Conservation (phyloP, 2,113 vertebrate genomes). For the Tor tambroides region DNA sequence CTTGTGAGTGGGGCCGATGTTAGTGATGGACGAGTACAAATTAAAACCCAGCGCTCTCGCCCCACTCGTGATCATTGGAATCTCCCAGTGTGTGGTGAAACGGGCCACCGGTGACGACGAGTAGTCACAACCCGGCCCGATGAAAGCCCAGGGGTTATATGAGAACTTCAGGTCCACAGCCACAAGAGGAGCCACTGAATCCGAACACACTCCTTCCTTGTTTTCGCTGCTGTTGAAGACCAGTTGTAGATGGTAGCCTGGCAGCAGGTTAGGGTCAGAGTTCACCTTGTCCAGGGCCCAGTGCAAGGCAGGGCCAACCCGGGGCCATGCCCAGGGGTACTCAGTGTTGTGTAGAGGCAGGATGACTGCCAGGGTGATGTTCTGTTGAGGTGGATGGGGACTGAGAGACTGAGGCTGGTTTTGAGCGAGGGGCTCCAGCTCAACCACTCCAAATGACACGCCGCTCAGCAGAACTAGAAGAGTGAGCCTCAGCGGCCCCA, state of each 20-base stretch:
- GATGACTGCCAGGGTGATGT: slow-evolving; percentile 85
- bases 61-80: slow-evolving; percentile 88
- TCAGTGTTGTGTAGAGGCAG: slow-evolving; percentile 83
- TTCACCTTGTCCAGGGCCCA: slow-evolving; percentile 78
- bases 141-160: slow-evolving; percentile 81
- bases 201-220: slow-evolving; percentile 80
- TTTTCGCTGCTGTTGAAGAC: slow-evolving; percentile 85
- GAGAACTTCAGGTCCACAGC: slow-evolving; percentile 86
- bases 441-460: slow-evolving; percentile 50
- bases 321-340: slow-evolving; percentile 92
- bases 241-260: slow-evolving; percentile 70
- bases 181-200: slow-evolving; percentile 82
- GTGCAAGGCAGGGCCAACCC: slow-evolving; percentile 84
- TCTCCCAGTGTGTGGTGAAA: slow-evolving; percentile 85
- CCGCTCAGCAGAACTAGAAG: slow-evolving; percentile 52
- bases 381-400: slow-evolving; percentile 43
- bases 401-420: background rate
- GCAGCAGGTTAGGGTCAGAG: slow-evolving; percentile 72
- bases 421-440: background rate
- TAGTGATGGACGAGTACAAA: slow-evolving; percentile 78
- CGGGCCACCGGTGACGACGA: slow-evolving; percentile 83
- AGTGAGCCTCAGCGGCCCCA: slow-evolving; percentile 45
- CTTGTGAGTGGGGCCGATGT: slow-evolving; percentile 85
- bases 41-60: slow-evolving; percentile 83
- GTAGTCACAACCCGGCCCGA: slow-evolving; percentile 90